Percentiles rank a stretch among this genome's conserved stretches.
Conservation (phyloP, 2,113 vertebrate species). For the Clarias gariepinus region DNA sequence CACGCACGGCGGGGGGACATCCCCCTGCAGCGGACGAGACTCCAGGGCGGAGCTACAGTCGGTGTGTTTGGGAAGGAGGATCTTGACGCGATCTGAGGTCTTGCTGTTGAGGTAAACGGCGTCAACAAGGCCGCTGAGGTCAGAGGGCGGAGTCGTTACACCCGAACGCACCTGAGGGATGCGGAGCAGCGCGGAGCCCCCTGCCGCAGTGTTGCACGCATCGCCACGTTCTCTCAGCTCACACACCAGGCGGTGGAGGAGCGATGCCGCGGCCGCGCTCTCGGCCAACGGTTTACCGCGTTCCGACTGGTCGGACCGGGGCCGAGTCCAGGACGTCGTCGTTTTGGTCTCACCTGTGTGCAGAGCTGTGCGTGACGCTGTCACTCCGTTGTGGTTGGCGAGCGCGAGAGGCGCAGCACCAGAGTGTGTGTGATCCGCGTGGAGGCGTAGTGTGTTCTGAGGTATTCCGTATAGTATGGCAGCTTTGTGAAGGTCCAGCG, state of each 20-base stretch:
- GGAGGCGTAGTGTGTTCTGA: conserved; percentile 91
- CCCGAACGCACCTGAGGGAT: conserved; percentile 88
- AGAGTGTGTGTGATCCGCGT: conserved; percentile 86
- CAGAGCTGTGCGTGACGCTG: conserved; percentile 76
- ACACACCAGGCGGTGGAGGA: conserved; percentile 91
- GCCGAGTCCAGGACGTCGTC: conserved; percentile 77
- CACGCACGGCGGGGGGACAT: conserved; percentile 91
- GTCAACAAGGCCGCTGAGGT: conserved; percentile 84
- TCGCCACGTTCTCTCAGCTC: conserved; percentile 86
- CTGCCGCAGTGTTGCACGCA: conserved; percentile 71
- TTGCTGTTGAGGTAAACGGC: conserved; percentile 87
- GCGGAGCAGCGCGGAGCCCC: conserved; percentile 84
- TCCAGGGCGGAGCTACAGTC: conserved; percentile 85
- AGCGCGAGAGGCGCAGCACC: conserved; percentile 85
- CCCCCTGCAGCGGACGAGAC: conserved; percentile 84
- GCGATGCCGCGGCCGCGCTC: conserved; percentile 84
- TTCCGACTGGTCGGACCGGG: conserved; percentile 83
- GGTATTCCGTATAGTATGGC: conserved; percentile 99
- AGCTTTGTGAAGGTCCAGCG: conserved; percentile 96
- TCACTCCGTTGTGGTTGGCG: conserved; percentile 78
- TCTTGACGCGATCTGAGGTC: conserved; percentile 87
- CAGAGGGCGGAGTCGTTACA: conserved; percentile 76
- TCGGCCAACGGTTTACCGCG: conserved; percentile 74
- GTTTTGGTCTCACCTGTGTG: conserved; percentile 82
- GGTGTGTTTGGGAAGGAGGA: conserved; percentile 87